phyloP scores from a whole-genome alignment of 2,888 invertebrate species.

The Macrosiphum euphorbiae region DNA sequence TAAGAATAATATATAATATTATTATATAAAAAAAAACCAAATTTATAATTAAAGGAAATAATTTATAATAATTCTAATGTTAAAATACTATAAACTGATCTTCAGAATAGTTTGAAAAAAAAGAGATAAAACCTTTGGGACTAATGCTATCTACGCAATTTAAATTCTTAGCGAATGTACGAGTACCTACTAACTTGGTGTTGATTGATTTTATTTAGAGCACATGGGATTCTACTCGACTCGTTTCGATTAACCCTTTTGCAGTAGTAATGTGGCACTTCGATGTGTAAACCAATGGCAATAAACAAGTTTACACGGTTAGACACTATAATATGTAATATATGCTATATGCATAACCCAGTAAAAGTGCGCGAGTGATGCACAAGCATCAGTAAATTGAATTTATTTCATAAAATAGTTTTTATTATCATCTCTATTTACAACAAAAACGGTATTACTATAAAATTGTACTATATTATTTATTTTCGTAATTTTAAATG shows the following conservation, averaged over 20 bases:
- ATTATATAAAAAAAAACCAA: not conserved
- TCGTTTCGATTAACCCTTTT: constrained; percentile 13
- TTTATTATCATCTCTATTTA: not conserved
- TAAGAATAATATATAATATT: too few species aligned
- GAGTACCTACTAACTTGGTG: not conserved
- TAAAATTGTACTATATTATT: not conserved
- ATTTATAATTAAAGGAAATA: not conserved
- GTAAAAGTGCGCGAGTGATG: not conserved
- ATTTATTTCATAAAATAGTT: not conserved
- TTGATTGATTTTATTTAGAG: constrained; percentile 8
- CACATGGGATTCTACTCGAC: not conserved
- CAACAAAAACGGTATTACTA: not conserved
- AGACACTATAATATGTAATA: not conserved
- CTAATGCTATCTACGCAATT: not conserved
- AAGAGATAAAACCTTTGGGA: not conserved
- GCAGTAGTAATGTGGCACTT: not conserved
- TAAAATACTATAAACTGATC: not conserved
- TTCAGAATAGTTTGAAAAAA: not conserved
- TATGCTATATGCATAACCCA: not conserved
- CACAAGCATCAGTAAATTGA: constrained; percentile 15
- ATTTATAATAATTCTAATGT: not conserved
- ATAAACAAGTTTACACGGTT: not conserved
- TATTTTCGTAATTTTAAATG: not conserved
- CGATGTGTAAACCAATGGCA: not conserved
- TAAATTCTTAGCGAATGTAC: not conserved